Evolutionary conservation across 2,888 invertebrate genomes (phyloP).

Genomic region (Urechis unicinctus): DNA sequence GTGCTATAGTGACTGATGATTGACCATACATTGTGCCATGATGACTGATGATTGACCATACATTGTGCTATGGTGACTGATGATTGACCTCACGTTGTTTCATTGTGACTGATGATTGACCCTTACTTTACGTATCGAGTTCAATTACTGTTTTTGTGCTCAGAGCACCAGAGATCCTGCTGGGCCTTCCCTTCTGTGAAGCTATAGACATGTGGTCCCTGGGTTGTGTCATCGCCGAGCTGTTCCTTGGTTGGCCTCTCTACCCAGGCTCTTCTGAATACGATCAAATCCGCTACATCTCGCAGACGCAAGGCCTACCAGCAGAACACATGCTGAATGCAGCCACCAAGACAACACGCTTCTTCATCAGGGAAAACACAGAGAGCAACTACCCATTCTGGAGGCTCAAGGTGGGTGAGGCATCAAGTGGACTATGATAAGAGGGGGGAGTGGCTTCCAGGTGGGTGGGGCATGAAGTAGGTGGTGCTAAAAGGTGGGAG

Average conservation of each 20-base stretch:
- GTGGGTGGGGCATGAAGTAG: too few species aligned
- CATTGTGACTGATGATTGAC: too few species aligned
- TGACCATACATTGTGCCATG: too few species aligned
- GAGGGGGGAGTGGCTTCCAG: too few species aligned
- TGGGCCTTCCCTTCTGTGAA: constrained; percentile 91
- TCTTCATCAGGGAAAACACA: constrained; percentile 82
- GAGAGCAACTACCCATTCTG: constrained; percentile 62
- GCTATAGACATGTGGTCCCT: constrained; percentile 99
- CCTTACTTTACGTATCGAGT: too few species aligned
- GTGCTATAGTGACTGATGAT: too few species aligned
- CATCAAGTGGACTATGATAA: too few species aligned
- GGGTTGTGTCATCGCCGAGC: constrained; percentile 97
- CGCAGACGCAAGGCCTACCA: constrained; percentile 94
- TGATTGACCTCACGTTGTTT: too few species aligned
- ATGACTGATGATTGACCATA: too few species aligned
- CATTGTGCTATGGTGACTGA: too few species aligned
- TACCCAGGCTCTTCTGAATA: constrained; percentile 99
- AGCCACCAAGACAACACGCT: constrained; percentile 96
- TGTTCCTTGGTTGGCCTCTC: constrained; percentile 98
- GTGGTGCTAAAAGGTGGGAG: too few species aligned
- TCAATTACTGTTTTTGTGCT: too few species aligned
- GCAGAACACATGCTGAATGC: constrained; percentile 95
- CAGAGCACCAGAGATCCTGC: constrained; percentile 55
- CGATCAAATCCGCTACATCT: constrained; percentile 81
- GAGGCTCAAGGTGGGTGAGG: constrained; percentile 55